phyloP scores from a whole-genome alignment of 2,113 vertebrate species.

The Miniopterus natalensis region DNA sequence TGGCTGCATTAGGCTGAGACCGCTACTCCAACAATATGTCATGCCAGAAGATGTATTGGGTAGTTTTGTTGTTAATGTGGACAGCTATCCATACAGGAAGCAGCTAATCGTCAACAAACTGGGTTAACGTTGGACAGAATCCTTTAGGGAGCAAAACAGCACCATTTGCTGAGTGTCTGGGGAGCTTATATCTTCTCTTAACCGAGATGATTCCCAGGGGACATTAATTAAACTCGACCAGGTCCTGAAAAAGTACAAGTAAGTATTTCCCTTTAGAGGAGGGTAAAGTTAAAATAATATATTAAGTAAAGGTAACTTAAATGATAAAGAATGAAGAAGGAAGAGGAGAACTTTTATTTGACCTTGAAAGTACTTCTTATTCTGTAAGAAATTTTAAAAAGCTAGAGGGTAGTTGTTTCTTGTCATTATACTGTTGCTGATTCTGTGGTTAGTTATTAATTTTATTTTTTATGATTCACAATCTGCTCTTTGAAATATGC shows the following conservation, averaged over 20 bases:
- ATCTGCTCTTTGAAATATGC: constrained; percentile 97
- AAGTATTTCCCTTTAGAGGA: not conserved
- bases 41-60: not conserved
- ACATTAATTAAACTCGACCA: constrained; percentile 71
- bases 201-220: constrained; percentile 65
- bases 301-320: constrained; percentile 71
- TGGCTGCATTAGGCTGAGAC: constrained; percentile 20
- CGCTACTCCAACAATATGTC: constrained; percentile 27
- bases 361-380: constrained; percentile 91
- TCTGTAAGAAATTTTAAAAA: constrained; percentile 88
- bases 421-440: constrained; percentile 94
- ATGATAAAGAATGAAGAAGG: constrained; percentile 67
- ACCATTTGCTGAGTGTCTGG: constrained; percentile 53
- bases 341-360: constrained; percentile 89
- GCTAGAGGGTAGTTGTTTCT: constrained; percentile 91
- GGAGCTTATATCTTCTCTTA: constrained; percentile 63
- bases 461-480: constrained; percentile 98
- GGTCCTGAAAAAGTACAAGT: constrained; percentile 24
- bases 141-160: constrained; percentile 56
- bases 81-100: constrained; percentile 55
- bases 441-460: constrained; percentile 96
- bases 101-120: constrained; percentile 42
- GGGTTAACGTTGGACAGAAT: constrained; percentile 32
- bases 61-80: constrained; percentile 45
- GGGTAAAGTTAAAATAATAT: constrained; percentile 49